phyloP scores from a whole-genome alignment of 2,888 invertebrate genomes.

The Apocheima hispidaria region DNA sequence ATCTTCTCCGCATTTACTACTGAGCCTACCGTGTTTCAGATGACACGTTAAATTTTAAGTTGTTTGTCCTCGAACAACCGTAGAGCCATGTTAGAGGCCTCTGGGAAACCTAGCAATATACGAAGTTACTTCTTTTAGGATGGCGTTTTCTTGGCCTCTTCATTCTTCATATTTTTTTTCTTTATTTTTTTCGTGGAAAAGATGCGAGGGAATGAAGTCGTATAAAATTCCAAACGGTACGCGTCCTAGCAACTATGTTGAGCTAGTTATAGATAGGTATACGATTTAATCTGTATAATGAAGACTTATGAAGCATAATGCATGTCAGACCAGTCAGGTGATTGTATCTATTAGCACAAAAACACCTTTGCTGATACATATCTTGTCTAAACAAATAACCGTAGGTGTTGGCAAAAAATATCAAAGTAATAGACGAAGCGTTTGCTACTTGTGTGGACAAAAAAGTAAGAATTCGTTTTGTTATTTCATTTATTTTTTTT shows the following conservation, averaged over 20 bases:
- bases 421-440: conserved; percentile 49
- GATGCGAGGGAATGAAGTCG: neutral
- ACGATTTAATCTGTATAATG: conserved; percentile 38
- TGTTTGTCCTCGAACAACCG: no score
- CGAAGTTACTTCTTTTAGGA: no score
- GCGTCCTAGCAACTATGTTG: conserved; percentile 10
- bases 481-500: conserved; percentile 39
- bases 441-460: conserved; percentile 48
- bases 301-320: conserved; percentile 57
- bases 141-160: no score
- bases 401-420: conserved; percentile 54
- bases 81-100: no score
- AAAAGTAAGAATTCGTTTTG: conserved; percentile 37
- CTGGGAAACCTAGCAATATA: no score
- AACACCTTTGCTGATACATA: conserved; percentile 57
- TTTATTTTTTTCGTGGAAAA: no score
- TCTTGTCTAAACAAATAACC: conserved; percentile 70
- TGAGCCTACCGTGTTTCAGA: no score
- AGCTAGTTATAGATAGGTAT: conserved; percentile 20
- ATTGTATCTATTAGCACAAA: conserved; percentile 56
- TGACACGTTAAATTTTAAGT: no score
- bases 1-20: no score
- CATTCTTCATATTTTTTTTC: no score
- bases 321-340: conserved; percentile 44
- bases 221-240: neutral